Evolutionary conservation across 2,113 vertebrate genomes (phyloP).

Genomic region (Prunella fulvescens): DNA sequence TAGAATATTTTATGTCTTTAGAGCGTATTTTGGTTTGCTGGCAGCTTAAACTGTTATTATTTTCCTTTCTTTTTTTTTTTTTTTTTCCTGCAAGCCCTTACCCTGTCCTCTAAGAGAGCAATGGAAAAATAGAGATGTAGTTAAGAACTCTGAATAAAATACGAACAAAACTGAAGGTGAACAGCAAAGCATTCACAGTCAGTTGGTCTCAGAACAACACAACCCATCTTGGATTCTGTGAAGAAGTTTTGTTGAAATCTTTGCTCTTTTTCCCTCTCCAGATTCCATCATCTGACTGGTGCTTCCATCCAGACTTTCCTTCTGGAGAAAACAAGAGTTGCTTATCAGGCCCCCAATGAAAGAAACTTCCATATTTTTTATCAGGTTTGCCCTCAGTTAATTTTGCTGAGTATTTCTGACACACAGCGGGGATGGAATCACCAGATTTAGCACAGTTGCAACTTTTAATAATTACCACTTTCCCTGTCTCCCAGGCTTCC

Average conservation of each 20-base stretch:
- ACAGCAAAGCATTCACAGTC: not conserved
- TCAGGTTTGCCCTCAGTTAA: constrained; percentile 76
- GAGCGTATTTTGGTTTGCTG: not conserved
- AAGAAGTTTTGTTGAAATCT: not conserved
- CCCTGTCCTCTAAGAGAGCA: not conserved
- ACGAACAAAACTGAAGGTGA: not conserved
- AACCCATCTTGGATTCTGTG: not conserved
- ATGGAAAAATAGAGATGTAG: not conserved
- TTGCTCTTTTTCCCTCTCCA: constrained; percentile 37
- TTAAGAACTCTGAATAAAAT: not conserved
- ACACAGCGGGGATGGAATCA: not conserved
- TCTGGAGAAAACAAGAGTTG: constrained; percentile 92
- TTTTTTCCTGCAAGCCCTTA: not conserved
- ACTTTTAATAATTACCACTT: not conserved
- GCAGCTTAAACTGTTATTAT: not conserved
- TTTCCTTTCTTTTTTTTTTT: not conserved
- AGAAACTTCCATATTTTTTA: constrained; percentile 99
- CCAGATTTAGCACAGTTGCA: not conserved
- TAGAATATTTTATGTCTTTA: not conserved
- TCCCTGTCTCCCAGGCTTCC: not conserved
- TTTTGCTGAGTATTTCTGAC: not conserved
- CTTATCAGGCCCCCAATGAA: constrained; percentile 83
- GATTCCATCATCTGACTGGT: constrained; percentile 86
- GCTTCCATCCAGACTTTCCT: constrained; percentile 94
- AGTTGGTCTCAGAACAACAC: not conserved